Evolutionary conservation across 2,888 invertebrate genomes (phyloP).

Genomic region (Drosophila koepferae): DNA sequence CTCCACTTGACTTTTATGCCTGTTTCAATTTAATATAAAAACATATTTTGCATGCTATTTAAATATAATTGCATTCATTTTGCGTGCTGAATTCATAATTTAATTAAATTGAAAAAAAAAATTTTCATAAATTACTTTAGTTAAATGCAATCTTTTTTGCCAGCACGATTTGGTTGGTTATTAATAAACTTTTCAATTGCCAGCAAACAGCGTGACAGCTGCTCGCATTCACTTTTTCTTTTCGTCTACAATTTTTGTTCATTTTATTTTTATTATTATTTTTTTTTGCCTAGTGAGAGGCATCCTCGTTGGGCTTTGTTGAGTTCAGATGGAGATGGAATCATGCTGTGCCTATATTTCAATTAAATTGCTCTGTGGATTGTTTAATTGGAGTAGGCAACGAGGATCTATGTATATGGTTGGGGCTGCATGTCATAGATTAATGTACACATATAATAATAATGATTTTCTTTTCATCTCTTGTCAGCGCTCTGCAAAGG

Average conservation of each 20-base stretch:
- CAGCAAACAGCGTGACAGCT: constrained; percentile 63
- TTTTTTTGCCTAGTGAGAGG: not conserved
- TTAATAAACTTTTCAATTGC: constrained; percentile 78
- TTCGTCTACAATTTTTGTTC: constrained; percentile 5
- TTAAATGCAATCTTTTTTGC: constrained; percentile 44
- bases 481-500: not conserved
- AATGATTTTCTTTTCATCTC: not conserved
- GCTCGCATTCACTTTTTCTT: constrained; percentile 67
- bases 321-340: not conserved
- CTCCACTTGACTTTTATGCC: not conserved
- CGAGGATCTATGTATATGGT: not conserved
- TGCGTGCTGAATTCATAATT: constrained; percentile 45
- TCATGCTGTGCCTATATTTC: constrained; percentile 2
- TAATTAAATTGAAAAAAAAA: constrained; percentile 66
- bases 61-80: constrained; percentile 73
- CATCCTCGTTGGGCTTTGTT: not conserved
- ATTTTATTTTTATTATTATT: not conserved
- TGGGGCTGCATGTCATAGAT: not conserved
- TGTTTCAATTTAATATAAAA: constrained; percentile 73
- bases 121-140: constrained; percentile 44
- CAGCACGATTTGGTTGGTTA: constrained; percentile 52
- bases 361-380: constrained; percentile 2
- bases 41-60: constrained; percentile 71
- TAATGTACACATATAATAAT: not conserved
- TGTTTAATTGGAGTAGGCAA: not conserved